Base-by-base conservation (phyloP, 1,140 invertebrate genomes). In the Sinonovacula constricta region DNA sequence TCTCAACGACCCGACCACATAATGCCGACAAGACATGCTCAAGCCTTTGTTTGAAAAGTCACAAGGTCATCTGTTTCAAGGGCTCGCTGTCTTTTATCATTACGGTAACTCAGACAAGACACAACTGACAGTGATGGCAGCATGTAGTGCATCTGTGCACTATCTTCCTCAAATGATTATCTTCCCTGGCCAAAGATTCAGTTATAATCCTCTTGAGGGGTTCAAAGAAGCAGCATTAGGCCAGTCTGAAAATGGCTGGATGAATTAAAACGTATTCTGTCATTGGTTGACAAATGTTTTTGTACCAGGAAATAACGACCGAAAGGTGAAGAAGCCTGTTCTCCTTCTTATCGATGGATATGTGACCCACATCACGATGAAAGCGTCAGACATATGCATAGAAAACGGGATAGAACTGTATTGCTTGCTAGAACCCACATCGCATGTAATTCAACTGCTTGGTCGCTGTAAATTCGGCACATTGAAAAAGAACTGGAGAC, bases 161-260 rank as follows among this genome's bases (percentile, higher is more conserved):
- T 63, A 2, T 22, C 7, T 36, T 36, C 60, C 28, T 7, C 30
- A 28, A n/a, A 63, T 63, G 60, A 63, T 34, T 33, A 36, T 63
- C 36, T 63, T 34, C 33, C 57, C 33, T 28, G 57, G 57, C 5
- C 30, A 60, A 31, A 15, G 57, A 7, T 60, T 60, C 31, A 7
- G 18, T 24, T 18, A 26, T 5, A 60, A 24, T 18, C 57, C 24
- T 4, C 24, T 60, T 12, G 57, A 60, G 18, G 57, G 57, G 22
- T 60, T 60, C 30, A 28, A 60, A 30, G 57, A 60, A 4, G 57
- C 57, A 3, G 60, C 60, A 3, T 34, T 63, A 12, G 60, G 30
- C 33, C 1, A 22, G 5, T 63, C 60, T 33, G 60, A 63, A 5
- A 60, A 60, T n/a, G 14, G 57, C 57, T 60, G 57, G 57, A 60